A percentile compares a stretch with the other conserved stretches of the same genome.
Conservation (phyloP, 2,113 vertebrate genomes). For the Mellivora capensis region DNA sequence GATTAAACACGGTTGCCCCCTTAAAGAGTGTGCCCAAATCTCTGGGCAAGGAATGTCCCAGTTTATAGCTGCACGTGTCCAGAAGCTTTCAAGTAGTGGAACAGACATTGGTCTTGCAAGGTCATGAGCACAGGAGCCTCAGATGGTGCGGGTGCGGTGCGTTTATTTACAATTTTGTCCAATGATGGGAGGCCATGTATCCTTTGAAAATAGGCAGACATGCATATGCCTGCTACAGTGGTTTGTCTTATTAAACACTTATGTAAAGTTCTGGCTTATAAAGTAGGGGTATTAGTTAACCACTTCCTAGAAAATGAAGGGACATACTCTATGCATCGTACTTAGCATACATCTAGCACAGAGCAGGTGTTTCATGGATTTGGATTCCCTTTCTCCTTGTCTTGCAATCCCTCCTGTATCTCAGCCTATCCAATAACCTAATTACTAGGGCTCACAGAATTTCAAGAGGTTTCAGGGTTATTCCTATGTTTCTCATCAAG, state of each 20-base stretch:
- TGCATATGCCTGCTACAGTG: accelerated
- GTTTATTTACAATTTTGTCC: neutral
- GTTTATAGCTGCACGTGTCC: neutral
- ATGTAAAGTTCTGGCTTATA: neutral
- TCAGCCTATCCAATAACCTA: neutral
- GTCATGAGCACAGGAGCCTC: accelerated
- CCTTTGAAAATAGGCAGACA: neutral
- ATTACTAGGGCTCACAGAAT: neutral
- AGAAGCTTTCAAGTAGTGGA: neutral
- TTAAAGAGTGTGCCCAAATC: too few species aligned
- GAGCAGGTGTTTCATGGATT: neutral
- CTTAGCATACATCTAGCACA: neutral
- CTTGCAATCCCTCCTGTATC: neutral
- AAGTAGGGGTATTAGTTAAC: neutral
- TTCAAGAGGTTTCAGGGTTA: neutral
- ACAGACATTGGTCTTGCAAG: accelerated
- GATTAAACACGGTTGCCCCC: neutral
- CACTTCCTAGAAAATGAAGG: neutral
- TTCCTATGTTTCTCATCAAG: neutral
- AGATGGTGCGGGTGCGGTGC: accelerated
- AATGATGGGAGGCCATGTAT: neutral
- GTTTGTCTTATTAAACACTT: neutral
- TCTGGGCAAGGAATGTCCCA: neutral
- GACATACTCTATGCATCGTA: neutral
- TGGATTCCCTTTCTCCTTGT: neutral